These are phyloP conservation scores for Peromyscus aztecus DNA, from an alignment of 2,797 vertebrate species.

Conservation along the genomic window DNA sequence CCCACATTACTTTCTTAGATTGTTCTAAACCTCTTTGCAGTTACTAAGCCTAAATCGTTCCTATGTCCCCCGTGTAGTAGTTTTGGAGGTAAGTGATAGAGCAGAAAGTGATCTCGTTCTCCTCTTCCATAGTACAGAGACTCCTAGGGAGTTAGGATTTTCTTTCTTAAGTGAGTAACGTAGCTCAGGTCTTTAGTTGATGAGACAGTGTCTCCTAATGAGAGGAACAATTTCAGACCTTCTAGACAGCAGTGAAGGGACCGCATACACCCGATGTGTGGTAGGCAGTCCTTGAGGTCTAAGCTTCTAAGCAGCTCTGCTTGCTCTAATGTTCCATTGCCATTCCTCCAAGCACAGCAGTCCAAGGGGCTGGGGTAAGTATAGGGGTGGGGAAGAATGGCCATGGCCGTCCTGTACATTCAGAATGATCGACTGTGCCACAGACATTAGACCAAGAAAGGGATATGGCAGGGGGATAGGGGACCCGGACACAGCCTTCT, in stretches of 20 bases:
- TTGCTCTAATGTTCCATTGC: not conserved
- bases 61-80: not conserved
- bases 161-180: not conserved
- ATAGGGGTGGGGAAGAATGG: not conserved
- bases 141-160: not conserved
- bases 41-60: not conserved
- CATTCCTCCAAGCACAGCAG: not conserved
- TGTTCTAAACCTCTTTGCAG: slow-evolving; percentile 16
- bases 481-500: not conserved
- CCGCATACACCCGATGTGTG: not conserved
- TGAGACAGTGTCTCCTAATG: not conserved
- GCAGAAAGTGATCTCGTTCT: not conserved
- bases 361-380: not conserved
- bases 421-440: not conserved
- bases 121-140: not conserved
- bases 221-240: slow-evolving; percentile 53
- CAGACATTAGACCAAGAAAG: not conserved
- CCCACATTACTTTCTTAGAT: slow-evolving; percentile 28
- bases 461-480: not conserved
- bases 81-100: not conserved
- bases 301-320: not conserved
- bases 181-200: not conserved
- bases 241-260: slow-evolving; percentile 15
- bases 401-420: not conserved
- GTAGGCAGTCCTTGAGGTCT: not conserved